Evolutionary conservation across 2,797 vertebrate genomes (phyloP).

Genomic region (Protonibea diacanthus): DNA sequence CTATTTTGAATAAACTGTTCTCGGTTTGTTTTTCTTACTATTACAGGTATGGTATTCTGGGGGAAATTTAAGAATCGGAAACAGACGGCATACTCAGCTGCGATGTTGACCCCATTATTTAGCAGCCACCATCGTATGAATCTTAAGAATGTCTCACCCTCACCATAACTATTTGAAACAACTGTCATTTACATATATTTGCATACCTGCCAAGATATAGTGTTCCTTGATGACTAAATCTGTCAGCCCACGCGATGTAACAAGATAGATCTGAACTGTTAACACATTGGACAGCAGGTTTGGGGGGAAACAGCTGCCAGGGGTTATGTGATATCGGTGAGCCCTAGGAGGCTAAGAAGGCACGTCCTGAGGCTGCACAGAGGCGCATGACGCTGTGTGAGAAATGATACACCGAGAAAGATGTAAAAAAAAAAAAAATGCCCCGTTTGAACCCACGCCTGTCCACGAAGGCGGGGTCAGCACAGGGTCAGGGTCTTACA

Average conservation of each 20-base stretch:
- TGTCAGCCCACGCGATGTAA: slow-evolving; percentile 72
- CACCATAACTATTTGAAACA: slow-evolving; percentile 49
- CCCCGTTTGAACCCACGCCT: slow-evolving; percentile 35
- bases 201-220: slow-evolving; percentile 70
- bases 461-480: slow-evolving; percentile 46
- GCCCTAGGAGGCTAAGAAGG: slow-evolving; percentile 61
- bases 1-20: slow-evolving; percentile 42
- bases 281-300: slow-evolving; percentile 68
- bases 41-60: slow-evolving; percentile 26
- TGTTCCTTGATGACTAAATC: slow-evolving; percentile 74
- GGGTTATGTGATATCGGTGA: slow-evolving; percentile 74
- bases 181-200: slow-evolving; percentile 75
- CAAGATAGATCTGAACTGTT: slow-evolving; percentile 76
- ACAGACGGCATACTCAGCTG: slow-evolving; percentile 48
- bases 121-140: slow-evolving; percentile 22
- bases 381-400: slow-evolving; percentile 48
- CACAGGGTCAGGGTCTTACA: slow-evolving; percentile 45
- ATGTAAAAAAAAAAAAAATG: slow-evolving; percentile 51
- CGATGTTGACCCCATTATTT: slow-evolving; percentile 43
- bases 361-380: slow-evolving; percentile 52
- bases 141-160: slow-evolving; percentile 60
- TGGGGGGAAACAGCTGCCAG: slow-evolving; percentile 76
- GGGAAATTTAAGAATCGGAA: slow-evolving; percentile 63
- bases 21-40: slow-evolving; percentile 33
- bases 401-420: slow-evolving; percentile 55